These are phyloP conservation scores for Dryas iulia DNA, from an alignment of 1,140 invertebrate genomes.

Conservation along the genomic window DNA sequence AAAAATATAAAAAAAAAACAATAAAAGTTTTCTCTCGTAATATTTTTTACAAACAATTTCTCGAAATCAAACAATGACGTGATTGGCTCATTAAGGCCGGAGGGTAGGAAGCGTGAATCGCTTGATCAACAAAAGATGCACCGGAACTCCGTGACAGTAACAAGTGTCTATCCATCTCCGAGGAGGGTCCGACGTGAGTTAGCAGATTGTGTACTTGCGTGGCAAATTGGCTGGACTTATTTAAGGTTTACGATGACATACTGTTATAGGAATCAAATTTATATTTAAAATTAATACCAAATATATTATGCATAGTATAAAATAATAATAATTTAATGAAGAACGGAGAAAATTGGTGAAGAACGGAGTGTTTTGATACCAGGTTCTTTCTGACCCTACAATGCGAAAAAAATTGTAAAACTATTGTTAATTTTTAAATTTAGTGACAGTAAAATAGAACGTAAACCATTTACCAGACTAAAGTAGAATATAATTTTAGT, in stretches of 20 bases:
- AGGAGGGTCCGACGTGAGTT: conserved; percentile 43
- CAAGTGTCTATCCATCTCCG: conserved; percentile 51
- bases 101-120: conserved; percentile 32
- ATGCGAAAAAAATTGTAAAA: too few species aligned
- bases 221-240: conserved; percentile 22
- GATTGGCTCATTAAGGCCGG: conserved; percentile 41
- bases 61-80: conserved; percentile 34
- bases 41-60: conserved; percentile 22
- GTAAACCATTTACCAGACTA: too few species aligned
- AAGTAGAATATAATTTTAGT: too few species aligned
- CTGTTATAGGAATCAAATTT: neutral
- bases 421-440: too few species aligned
- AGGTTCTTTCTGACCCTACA: too few species aligned
- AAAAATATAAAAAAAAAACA: neutral
- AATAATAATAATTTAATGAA: too few species aligned
- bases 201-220: conserved; percentile 27
- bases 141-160: conserved; percentile 56
- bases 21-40: conserved; percentile 1
- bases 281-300: neutral
- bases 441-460: too few species aligned
- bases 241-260: neutral
- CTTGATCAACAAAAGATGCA: conserved; percentile 52
- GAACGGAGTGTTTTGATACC: too few species aligned
- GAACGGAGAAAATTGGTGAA: too few species aligned
- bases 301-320: too few species aligned